Conservation (phyloP, 2,797 vertebrate species). For the Diceros bicornis region DNA sequence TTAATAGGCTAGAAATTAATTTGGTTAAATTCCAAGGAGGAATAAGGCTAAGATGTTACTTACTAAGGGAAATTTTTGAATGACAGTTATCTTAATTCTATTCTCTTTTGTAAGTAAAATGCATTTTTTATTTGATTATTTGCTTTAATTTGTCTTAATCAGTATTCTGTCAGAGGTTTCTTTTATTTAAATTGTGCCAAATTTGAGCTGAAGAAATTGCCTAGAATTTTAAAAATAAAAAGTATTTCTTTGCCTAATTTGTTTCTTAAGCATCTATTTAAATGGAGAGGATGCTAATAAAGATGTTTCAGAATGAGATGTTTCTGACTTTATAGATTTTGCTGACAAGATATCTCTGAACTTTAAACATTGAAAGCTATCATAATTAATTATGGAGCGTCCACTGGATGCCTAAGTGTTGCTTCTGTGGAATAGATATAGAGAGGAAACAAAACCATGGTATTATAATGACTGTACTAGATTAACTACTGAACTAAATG, state of each 20-base stretch:
- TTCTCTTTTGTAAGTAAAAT: slow-evolving; percentile 46
- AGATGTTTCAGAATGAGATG: background rate
- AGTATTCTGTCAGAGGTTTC: background rate
- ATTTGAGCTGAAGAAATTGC: slow-evolving; percentile 44
- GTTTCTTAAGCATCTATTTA: background rate
- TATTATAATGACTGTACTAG: background rate
- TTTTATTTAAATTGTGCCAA: slow-evolving; percentile 57
- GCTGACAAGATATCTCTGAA: background rate
- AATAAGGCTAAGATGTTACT: background rate
- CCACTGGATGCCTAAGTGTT: background rate
- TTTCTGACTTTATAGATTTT: slow-evolving; percentile 23
- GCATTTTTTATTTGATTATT: slow-evolving; percentile 31
- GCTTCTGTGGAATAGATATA: background rate
- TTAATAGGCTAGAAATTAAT: background rate
- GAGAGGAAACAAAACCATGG: background rate
- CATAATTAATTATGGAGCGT: background rate
- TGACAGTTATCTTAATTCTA: background rate
- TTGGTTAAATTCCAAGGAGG: slow-evolving; percentile 2
- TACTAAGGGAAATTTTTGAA: slow-evolving; percentile 18
- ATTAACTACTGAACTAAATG: background rate
- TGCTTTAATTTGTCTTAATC: slow-evolving; percentile 35
- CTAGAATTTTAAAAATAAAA: background rate
- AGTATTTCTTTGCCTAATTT: background rate
- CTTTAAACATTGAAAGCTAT: slow-evolving; percentile 14
- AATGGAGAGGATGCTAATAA: background rate